phyloP scores from a whole-genome alignment of 2,113 vertebrate genomes.

The Maccullochella peelii region DNA sequence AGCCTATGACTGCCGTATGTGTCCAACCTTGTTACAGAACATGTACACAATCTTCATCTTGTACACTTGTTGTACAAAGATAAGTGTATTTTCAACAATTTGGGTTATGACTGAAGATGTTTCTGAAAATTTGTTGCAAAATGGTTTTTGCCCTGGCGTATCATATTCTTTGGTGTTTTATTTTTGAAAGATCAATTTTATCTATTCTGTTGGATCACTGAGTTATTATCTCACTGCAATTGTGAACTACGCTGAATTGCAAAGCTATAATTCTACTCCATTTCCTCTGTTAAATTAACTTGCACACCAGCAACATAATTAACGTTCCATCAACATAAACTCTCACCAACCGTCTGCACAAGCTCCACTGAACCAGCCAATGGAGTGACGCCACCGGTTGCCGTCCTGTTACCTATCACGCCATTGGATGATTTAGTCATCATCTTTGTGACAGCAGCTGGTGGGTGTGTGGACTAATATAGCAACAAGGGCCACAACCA shows the following conservation, averaged over 20 bases:
- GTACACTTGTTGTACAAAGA: background rate
- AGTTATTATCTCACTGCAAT: constrained; percentile 41
- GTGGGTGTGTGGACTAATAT: constrained; percentile 62
- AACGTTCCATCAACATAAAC: constrained; percentile 54
- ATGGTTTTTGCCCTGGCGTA: background rate
- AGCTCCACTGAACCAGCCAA: constrained; percentile 35
- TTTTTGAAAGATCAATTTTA: constrained; percentile 33
- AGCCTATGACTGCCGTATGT: constrained; percentile 12
- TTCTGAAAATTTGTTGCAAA: background rate
- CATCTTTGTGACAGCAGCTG: constrained; percentile 62
- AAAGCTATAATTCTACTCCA: constrained; percentile 48
- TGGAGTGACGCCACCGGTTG: constrained; percentile 30
- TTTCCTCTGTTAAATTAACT: constrained; percentile 63
- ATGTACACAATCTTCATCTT: background rate
- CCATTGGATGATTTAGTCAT: constrained; percentile 64
- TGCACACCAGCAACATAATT: constrained; percentile 63
- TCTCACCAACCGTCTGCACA: constrained; percentile 45
- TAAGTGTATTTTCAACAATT: background rate
- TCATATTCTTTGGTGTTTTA: background rate
- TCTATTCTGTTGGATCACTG: constrained; percentile 12
- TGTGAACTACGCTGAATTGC: constrained; percentile 33
- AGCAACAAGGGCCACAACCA: constrained; percentile 52
- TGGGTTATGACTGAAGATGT: background rate
- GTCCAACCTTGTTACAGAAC: background rate
- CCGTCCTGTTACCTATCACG: constrained; percentile 26